A percentile compares a stretch with the other conserved stretches of the same genome.
Conservation (phyloP, 2,888 invertebrate species). For the Heliconius erato region DNA sequence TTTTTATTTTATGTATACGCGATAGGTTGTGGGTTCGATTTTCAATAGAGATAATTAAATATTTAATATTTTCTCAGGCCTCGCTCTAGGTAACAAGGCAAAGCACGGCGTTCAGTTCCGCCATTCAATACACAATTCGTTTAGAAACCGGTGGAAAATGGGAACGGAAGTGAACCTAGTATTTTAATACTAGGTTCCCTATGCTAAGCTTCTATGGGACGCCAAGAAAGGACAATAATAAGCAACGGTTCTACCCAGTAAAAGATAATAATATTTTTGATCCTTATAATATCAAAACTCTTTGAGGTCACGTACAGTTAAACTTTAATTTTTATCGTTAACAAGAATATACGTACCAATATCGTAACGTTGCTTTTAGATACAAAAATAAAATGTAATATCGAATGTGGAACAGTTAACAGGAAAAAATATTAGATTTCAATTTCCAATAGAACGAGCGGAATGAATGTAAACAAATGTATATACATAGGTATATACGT, state of each 20-base stretch:
- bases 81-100: no score
- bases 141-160: no score
- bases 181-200: no score
- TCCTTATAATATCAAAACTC: neutral
- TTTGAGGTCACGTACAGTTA: neutral
- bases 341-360: neutral
- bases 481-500: neutral
- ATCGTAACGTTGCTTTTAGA: neutral
- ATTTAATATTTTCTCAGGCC: no score
- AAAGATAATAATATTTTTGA: neutral
- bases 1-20: no score
- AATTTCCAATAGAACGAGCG: slow-evolving; percentile 9
- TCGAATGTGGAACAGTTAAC: slow-evolving; percentile 7
- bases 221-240: neutral
- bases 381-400: slow-evolving; percentile 15
- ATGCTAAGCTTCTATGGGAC: no score
- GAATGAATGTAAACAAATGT: neutral
- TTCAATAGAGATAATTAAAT: no score
- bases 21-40: no score
- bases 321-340: neutral
- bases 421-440: slow-evolving; percentile 8
- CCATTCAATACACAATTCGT: no score
- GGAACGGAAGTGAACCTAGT: no score
- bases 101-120: no score
- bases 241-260: neutral